Base-by-base conservation (phyloP, 2,113 vertebrate genomes). In the Synchiropus splendidus region DNA sequence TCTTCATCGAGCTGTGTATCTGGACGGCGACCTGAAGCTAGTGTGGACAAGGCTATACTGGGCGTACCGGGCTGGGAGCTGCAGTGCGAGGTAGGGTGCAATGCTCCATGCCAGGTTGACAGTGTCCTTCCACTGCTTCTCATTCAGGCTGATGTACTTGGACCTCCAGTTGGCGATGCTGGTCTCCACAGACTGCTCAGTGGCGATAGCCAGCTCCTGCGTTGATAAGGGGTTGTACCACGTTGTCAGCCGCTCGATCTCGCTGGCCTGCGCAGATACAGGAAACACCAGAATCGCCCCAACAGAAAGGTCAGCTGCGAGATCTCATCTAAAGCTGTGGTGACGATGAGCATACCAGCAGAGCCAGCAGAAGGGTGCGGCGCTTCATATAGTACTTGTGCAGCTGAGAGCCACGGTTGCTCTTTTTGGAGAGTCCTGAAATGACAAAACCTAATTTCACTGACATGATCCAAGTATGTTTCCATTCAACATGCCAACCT, bases 311-410 rank as follows among this genome's bases (percentile, higher is more conserved):
- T n/a, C n/a, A n/a, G n/a, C n/a, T n/a, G n/a, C n/a, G n/a, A n/a
- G n/a, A n/a, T n/a, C n/a, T n/a, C n/a, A n/a, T n/a, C n/a, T n/a
- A n/a, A n/a, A n/a, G n/a, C n/a, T n/a, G n/a, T n/a, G n/a, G n/a
- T n/a, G n/a, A n/a, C n/a, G n/a, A n/a, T n/a, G n/a, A n/a, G n/a
- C n/a, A n/a, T 78, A 97, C 94, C 89, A 98, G 70, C 57, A 98
- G 63, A 0, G 94, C 93, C 2, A 97, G 77, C 36, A 98, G 71
- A 11, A 98, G 81, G 0, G 92, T 95, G 43, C 93, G 85, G 27
- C 93, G 86, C 49, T 97, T 98, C 93, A 97, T 98, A 72, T 94
- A 98, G 76, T 98, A 98, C 59, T 95, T 97, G 72, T 98, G 94
- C 9, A 98, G 81, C 76, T 97, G 92, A 1, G 90, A 87, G n/a